Base-by-base conservation (phyloP, 2,888 invertebrate genomes). In the Matsumyia berberina region DNA sequence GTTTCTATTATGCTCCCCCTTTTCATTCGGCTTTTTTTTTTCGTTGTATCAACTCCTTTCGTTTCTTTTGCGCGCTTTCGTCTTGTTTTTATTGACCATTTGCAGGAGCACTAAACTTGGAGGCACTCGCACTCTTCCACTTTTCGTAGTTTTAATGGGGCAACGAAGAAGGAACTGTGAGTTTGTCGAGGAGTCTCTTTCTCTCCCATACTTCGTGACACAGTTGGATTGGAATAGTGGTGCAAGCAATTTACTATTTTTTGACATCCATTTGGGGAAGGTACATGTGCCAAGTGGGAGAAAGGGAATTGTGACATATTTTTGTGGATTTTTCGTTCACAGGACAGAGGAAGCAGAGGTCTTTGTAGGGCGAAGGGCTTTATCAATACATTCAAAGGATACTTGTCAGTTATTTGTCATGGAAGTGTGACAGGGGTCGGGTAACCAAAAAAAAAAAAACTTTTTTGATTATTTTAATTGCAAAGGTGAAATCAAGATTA, bases 221-320 rank as follows among this genome's bases (percentile, higher is more conserved):
- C 49, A 81, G 69, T 76, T 76, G 76, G 76, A 76, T 29, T 35
- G 57, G 35, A 58, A 70, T 62, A 49, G 24, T 24, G 69, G 69
- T 69, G 76, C 69, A 81, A 64, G 81, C 81, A 70, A 64, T 81
- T 81, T 76, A 81, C 17, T 4, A 58, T 57, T 70, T 81, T 81
- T 76, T 81, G 81, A 81, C 81, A 76, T 70, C 42, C 51, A n/a
- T n/a, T n/a, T n/a, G 49, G 24, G 39, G 46, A 42, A 42, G 19
- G 62, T 69, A 62, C 74, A 42, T 31, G 62, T 69, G 69, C 69
- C 74, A 74, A 74, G 69, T 69, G 19, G 55, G 42, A 12, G 39
- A 74, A 31, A 39, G 69, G 74, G 69, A 73, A 31, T 76, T 24
- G 24, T 1, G 81, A 64, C 76, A 81, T 57, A 70, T 57, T 67